These are phyloP conservation scores for Campylorhamphus procurvoides DNA, from an alignment of 2,113 vertebrate genomes.

Conservation along the genomic window DNA sequence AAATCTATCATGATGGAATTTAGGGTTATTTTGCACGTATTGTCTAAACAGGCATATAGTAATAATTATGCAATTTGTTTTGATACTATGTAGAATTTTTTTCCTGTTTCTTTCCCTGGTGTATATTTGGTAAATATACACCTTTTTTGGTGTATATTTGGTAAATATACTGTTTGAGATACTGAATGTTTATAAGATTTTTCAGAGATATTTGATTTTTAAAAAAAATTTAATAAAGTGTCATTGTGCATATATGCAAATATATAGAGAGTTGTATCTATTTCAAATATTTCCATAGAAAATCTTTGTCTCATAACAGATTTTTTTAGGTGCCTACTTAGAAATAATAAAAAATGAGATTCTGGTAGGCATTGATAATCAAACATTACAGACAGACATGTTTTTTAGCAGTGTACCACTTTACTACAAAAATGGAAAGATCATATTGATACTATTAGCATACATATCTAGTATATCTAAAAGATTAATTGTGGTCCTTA, in stretches of 20 bases:
- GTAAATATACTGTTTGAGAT: background rate
- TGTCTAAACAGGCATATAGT: background rate
- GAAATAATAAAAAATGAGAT: background rate
- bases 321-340: background rate
- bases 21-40: background rate
- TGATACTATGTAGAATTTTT: background rate
- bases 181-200: background rate
- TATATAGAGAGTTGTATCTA: background rate
- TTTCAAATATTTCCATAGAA: background rate
- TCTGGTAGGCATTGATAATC: background rate
- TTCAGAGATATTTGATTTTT: background rate
- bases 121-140: background rate
- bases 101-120: background rate
- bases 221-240: background rate
- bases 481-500: background rate
- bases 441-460: background rate
- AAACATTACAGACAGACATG: background rate
- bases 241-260: background rate
- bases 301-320: background rate
- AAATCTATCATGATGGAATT: background rate
- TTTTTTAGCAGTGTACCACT: background rate
- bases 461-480: background rate
- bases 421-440: background rate
- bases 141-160: background rate
- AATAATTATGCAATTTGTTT: background rate